Percentiles rank a stretch among this genome's conserved stretches.
Evolutionary conservation across 37 sponge, comb jelly and placozoan species (phyloP).

Genomic region (Tethya wilhelma): DNA sequence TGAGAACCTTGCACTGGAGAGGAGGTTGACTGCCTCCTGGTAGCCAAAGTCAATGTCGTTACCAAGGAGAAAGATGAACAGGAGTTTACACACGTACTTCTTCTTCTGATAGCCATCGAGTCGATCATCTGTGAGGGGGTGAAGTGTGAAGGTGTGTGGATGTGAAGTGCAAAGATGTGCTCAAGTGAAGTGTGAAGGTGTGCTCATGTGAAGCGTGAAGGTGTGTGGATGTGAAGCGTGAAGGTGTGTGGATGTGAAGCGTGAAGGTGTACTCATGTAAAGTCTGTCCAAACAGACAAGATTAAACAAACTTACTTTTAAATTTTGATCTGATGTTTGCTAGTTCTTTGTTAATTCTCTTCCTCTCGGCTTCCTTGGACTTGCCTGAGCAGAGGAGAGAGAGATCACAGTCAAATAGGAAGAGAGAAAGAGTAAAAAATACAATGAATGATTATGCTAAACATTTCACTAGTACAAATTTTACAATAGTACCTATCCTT

Average conservation of each 20-base stretch:
- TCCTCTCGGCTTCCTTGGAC: slow-evolving; percentile 92
- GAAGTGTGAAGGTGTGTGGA: not conserved
- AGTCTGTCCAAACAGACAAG: too few species aligned
- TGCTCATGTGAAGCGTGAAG: not conserved
- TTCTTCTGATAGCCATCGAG: slow-evolving; percentile 99
- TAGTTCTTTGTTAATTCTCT: slow-evolving; percentile 96
- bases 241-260: not conserved
- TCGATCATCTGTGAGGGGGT: slow-evolving; percentile 73
- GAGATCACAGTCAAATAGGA: too few species aligned
- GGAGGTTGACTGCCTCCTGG: slow-evolving; percentile 95
- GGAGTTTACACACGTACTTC: slow-evolving; percentile 97
- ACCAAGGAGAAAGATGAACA: slow-evolving; percentile 96
- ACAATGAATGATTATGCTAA: too few species aligned
- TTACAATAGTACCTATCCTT: too few species aligned
- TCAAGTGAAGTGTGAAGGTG: slow-evolving; percentile 1
- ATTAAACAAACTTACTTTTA: slow-evolving; percentile 86
- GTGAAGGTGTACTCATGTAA: not conserved
- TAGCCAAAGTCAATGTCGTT: slow-evolving; percentile 96
- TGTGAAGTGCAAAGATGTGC: not conserved
- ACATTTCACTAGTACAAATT: too few species aligned
- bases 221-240: slow-evolving; percentile 3
- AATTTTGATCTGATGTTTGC: slow-evolving; percentile 97
- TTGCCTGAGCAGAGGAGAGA: slow-evolving; percentile 85
- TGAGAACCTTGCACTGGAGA: slow-evolving; percentile 85
- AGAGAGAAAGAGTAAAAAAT: too few species aligned